Evolutionary conservation across 2,113 vertebrate species (phyloP).

Genomic region (Isurus oxyrinchus): DNA sequence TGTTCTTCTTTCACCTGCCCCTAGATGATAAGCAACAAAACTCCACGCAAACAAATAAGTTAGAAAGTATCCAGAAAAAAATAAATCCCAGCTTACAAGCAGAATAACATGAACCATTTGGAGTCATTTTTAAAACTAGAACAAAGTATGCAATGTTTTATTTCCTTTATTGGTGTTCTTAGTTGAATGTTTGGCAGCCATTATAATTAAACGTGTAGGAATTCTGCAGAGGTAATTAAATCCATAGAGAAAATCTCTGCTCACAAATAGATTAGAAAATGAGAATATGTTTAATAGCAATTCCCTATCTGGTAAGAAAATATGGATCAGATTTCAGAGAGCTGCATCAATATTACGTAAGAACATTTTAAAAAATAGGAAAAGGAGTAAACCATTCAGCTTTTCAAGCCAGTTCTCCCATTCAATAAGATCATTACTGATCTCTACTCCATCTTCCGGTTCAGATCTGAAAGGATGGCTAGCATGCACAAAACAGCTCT

Average conservation of each 20-base stretch:
- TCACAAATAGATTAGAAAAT: constrained; percentile 4
- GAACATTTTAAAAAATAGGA: too few relatives aligned
- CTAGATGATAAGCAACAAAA: background rate
- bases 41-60: background rate
- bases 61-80: background rate
- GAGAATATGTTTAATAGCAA: background rate
- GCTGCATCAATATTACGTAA: background rate
- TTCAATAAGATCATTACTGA: too few relatives aligned
- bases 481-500: too few relatives aligned
- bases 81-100: background rate
- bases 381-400: too few relatives aligned
- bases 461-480: too few relatives aligned
- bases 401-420: too few relatives aligned
- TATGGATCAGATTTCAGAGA: background rate
- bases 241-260: background rate
- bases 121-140: background rate
- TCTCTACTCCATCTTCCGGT: too few relatives aligned
- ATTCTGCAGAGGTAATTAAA: constrained; percentile 22
- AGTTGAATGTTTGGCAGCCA: background rate
- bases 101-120: background rate
- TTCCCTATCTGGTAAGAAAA: background rate
- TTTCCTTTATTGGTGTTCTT: background rate
- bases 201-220: background rate
- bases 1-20: background rate
- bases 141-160: background rate